Evolutionary conservation across 2,797 vertebrate species (phyloP).

Genomic region (Pogoniulus pusillus): DNA sequence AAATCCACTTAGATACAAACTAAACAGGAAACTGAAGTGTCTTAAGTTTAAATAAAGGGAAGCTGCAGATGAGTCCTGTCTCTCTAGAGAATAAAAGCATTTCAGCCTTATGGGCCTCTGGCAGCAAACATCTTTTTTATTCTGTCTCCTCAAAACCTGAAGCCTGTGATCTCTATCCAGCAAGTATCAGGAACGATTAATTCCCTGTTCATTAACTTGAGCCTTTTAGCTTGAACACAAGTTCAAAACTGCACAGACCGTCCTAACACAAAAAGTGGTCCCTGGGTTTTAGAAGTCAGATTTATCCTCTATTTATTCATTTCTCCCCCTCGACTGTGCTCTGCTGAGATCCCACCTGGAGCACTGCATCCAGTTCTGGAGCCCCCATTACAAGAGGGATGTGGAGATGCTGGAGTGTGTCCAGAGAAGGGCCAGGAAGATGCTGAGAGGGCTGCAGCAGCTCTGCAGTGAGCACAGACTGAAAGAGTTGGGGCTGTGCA

Average conservation of each 20-base stretch:
- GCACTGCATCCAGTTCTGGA: too few relatives aligned
- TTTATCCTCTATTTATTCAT: too few relatives aligned
- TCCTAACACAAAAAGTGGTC: not conserved
- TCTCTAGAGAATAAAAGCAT: slow-evolving; percentile 35
- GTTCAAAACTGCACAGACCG: not conserved
- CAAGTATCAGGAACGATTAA: slow-evolving; percentile 10
- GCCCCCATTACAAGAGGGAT: too few relatives aligned
- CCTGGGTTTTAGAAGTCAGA: not conserved
- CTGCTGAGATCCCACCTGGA: too few relatives aligned
- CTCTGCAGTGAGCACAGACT: too few relatives aligned
- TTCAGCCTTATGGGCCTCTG: not conserved
- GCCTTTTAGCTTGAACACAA: not conserved
- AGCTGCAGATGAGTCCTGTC: slow-evolving; percentile 39
- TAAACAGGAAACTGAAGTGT: slow-evolving; percentile 67
- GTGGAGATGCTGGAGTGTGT: too few relatives aligned
- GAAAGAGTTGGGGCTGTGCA: too few relatives aligned
- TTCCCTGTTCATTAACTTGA: slow-evolving; percentile 4
- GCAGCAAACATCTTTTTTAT: not conserved
- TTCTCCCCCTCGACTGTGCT: too few relatives aligned
- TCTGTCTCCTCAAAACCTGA: slow-evolving; percentile 13
- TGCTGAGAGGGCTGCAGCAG: too few relatives aligned
- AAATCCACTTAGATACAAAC: slow-evolving; percentile 54
- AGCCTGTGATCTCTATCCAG: not conserved
- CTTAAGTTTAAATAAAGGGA: slow-evolving; percentile 53
- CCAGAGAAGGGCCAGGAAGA: too few relatives aligned